Percentiles rank a stretch among this genome's conserved stretches.
Conservation (phyloP, 2,888 invertebrate species). For the Perdita meconis region DNA sequence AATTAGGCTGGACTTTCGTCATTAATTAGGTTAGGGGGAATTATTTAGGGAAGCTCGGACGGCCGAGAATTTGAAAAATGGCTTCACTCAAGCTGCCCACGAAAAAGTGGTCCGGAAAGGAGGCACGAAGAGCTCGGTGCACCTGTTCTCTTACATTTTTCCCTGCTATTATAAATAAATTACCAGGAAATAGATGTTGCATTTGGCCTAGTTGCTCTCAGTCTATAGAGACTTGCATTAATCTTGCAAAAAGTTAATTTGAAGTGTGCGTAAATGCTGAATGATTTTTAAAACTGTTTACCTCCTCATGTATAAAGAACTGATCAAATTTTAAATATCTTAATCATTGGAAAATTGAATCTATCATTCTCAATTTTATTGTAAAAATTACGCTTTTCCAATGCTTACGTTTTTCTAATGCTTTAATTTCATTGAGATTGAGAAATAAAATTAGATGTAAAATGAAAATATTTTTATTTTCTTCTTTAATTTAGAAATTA, state of each 20-base stretch:
- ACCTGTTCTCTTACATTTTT: conserved; percentile 5
- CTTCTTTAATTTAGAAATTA: no score
- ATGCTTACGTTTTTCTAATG: no score
- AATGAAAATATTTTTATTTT: no score
- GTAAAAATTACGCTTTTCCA: no score
- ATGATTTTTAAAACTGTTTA: neutral
- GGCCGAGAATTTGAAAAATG: conserved; percentile 24
- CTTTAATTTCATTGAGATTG: no score
- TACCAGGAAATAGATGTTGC: conserved; percentile 9
- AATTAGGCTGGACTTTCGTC: conserved; percentile 9
- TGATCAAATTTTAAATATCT: no score
- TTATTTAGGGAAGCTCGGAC: conserved; percentile 2
- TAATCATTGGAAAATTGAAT: no score
- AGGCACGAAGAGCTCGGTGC: neutral
- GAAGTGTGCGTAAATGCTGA: neutral
- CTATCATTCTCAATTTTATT: no score
- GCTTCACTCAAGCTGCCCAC: conserved; percentile 14
- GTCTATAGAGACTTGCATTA: neutral
- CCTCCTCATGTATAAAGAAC: neutral
- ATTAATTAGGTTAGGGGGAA: conserved; percentile 19
- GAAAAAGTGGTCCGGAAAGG: conserved; percentile 1
- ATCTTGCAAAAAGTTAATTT: neutral
- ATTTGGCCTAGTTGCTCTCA: conserved; percentile 8
- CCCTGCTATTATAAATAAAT: conserved; percentile 5
- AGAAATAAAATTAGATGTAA: no score